Conservation (phyloP, 1,140 invertebrate genomes). For the Nylanderia fulva region DNA sequence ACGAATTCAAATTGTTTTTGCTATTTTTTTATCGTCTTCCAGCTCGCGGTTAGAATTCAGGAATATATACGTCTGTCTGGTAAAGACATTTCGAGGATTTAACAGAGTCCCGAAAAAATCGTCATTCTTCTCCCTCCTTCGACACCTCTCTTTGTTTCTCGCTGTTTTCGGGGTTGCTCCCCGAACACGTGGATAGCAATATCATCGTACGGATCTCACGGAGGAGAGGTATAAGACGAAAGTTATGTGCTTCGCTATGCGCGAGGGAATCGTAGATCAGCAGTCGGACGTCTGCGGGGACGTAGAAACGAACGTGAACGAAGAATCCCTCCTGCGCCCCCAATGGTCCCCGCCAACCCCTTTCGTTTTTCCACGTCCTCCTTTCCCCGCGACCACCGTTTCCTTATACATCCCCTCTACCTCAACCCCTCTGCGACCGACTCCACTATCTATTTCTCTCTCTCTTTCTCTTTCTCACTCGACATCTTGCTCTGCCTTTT, state of each 20-base stretch:
- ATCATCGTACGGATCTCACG: slow-evolving; percentile 76
- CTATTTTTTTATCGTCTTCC: neutral
- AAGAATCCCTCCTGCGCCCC: slow-evolving; percentile 73
- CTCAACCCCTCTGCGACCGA: slow-evolving; percentile 47
- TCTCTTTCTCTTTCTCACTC: slow-evolving; percentile 14
- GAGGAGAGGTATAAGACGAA: slow-evolving; percentile 83
- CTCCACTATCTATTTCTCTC: slow-evolving; percentile 23
- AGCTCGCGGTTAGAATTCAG: neutral
- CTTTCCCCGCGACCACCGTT: slow-evolving; percentile 60
- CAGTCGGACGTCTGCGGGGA: slow-evolving; percentile 84
- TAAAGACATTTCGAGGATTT: slow-evolving; percentile 34
- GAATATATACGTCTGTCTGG: slow-evolving; percentile 18
- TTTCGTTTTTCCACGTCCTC: slow-evolving; percentile 67
- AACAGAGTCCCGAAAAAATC: slow-evolving; percentile 39
- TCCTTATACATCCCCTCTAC: slow-evolving; percentile 30
- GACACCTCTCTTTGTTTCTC: neutral
- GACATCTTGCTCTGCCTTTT: slow-evolving; percentile 43
- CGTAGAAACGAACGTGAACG: slow-evolving; percentile 79
- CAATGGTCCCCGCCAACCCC: slow-evolving; percentile 67
- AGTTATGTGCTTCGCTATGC: slow-evolving; percentile 85
- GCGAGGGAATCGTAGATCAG: slow-evolving; percentile 85
- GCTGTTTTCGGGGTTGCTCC: slow-evolving; percentile 62
- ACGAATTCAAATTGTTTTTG: neutral
- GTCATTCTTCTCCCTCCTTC: slow-evolving; percentile 39
- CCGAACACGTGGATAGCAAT: slow-evolving; percentile 76